Conservation (phyloP, 2,888 invertebrate species). For the Neoascia interrupta region DNA sequence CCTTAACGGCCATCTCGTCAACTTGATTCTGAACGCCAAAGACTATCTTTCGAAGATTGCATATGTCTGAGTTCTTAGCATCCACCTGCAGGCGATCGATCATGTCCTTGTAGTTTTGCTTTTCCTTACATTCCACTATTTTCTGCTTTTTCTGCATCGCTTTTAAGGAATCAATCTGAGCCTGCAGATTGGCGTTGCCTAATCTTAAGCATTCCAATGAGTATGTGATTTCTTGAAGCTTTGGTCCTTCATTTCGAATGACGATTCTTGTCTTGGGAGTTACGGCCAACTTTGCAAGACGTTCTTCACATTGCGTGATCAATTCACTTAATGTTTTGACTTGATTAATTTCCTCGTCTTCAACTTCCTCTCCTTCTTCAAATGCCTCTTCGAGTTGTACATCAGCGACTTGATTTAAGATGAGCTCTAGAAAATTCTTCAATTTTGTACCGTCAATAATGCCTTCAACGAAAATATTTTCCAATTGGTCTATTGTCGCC, state of each 20-base stretch:
- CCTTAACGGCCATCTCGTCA: conserved; percentile 12
- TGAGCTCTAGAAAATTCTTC: conserved; percentile 25
- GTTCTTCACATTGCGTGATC: conserved; percentile 19
- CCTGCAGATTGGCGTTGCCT: neutral
- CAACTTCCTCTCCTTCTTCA: neutral
- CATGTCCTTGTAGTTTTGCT: neutral
- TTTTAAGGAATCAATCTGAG: conserved; percentile 6
- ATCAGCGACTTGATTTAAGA: neutral
- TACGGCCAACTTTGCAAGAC: neutral
- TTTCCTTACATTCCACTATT: neutral
- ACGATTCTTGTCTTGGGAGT: conserved; percentile 18
- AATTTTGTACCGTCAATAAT: conserved; percentile 5
- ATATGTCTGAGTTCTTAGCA: conserved; percentile 21
- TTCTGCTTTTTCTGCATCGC: neutral
- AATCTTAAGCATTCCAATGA: neutral
- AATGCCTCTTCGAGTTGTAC: neutral
- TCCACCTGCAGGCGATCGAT: conserved; percentile 8
- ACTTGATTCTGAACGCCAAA: conserved; percentile 24
- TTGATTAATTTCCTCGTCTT: neutral
- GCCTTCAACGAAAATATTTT: conserved; percentile 23
- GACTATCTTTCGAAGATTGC: conserved; percentile 21
- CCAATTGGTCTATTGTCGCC: no score
- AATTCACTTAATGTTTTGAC: neutral
- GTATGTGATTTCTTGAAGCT: conserved; percentile 15
- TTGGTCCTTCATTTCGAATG: conserved; percentile 25